These are phyloP conservation scores for Rhysida immarginata DNA, from an alignment of 1,140 invertebrate genomes.

Conservation along the genomic window DNA sequence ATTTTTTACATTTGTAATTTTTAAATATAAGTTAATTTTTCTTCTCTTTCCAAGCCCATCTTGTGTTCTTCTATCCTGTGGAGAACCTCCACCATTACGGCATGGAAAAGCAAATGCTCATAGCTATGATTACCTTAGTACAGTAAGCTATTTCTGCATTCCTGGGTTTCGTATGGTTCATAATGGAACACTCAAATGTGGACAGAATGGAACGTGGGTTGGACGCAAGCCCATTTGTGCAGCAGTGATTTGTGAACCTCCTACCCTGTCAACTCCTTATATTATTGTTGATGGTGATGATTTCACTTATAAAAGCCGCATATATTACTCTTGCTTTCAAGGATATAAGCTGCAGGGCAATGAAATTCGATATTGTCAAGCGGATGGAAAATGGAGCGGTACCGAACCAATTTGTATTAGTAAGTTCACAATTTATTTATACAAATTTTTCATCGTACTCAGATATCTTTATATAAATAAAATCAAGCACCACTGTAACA, in stretches of 20 bases:
- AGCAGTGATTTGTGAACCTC: conserved; percentile 20
- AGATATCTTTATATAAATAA: no score
- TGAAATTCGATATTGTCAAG: conserved; percentile 24
- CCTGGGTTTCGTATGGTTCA: conserved; percentile 29
- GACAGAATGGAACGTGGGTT: conserved; percentile 18
- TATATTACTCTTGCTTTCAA: conserved; percentile 25
- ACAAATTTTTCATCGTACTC: no score
- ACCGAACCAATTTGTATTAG: conserved; percentile 18
- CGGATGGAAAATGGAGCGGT: conserved; percentile 28
- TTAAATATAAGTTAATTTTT: background rate
- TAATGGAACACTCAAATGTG: conserved; percentile 14
- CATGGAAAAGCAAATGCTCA: conserved; percentile 18
- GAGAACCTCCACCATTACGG: conserved; percentile 14
- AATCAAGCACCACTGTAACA: no score
- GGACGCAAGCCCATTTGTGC: conserved; percentile 19
- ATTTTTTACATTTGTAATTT: no score
- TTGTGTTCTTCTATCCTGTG: conserved; percentile 20
- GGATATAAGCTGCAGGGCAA: conserved; percentile 28
- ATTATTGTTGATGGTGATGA: conserved; percentile 16
- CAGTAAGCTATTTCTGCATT: conserved; percentile 33
- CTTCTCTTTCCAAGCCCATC: conserved; percentile 14
- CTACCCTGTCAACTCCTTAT: conserved; percentile 20
- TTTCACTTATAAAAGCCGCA: conserved; percentile 1
- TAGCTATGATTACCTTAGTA: conserved; percentile 29
- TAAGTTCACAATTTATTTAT: no score